Base-by-base conservation (phyloP, 1,140 invertebrate genomes). In the Sarcophaga peregrina region DNA sequence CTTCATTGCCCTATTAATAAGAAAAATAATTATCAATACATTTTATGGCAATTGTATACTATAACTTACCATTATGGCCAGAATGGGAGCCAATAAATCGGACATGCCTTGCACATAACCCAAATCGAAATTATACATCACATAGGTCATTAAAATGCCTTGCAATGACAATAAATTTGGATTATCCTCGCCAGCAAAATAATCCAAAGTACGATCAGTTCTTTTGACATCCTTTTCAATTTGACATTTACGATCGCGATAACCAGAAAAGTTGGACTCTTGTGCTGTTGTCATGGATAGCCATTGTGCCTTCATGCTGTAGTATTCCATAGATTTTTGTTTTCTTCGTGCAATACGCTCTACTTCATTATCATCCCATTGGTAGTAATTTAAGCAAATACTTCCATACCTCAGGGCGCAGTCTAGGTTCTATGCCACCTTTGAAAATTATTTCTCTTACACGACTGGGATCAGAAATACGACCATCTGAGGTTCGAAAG, bases 71-170 rank as follows among this genome's bases (percentile, higher is more conserved):
- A 88, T 85, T 13, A 99, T 93, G 88, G 96, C 94, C 48, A 99
- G 92, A 85, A 99, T 95, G 1, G 98, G 98, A 17, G 97, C 96
- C 50, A 99, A 91, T 73, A 99, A 92, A 92, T 99, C 98, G 87
- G 97, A 98, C 98, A 99, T 99, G 17, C 98, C 97, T 91, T 97
- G 96, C 1, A 98, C 96, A 87, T 97, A 97, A 86, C 98, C 98
- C 83, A 99, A 91, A 92, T 99, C 98, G 91, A 99, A 99, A 91
- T 99, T 99, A 90, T 99, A 99, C 98, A 99, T 99, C n/a, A 98
- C 95, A 90, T 99, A 99, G 0, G 98, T 99, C 96, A 99, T 98
- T 3, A 99, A 92, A 87, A 99, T 97, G 87, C 99, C 96, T 86
- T 96, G 94, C 1, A 99, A 91, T 20, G 96, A 92, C 82, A 93